Conservation (phyloP, 2,113 vertebrate genomes). For the Osmerus eperlanus region DNA sequence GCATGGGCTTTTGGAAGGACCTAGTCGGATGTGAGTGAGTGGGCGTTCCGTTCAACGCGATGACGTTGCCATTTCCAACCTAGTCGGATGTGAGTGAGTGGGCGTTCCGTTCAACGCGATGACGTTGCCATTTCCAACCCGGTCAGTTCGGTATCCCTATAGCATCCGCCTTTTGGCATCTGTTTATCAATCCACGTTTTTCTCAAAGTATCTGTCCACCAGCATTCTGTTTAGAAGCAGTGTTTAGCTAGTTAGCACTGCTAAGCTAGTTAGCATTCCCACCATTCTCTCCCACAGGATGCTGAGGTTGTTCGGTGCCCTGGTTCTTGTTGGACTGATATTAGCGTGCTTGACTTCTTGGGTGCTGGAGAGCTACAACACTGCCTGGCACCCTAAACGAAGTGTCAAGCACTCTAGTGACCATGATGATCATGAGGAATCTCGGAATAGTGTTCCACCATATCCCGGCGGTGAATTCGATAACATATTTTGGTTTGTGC, state of each 20-base stretch:
- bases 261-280: conserved; percentile 27
- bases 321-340: conserved; percentile 72
- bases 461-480: conserved; percentile 66
- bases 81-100: no score
- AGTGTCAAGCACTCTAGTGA: conserved; percentile 40
- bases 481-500: conserved; percentile 83
- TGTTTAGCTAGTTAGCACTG: conserved; percentile 27
- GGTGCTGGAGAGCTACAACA: conserved; percentile 75
- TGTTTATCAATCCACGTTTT: no score
- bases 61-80: conserved; percentile 47
- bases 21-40: no score
- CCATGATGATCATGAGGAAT: conserved; percentile 22
- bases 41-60: conserved; percentile 4
- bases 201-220: conserved; percentile 15
- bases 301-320: conserved; percentile 63
- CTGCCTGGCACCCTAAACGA: conserved; percentile 62
- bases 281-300: conserved; percentile 59
- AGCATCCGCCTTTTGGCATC: conserved; percentile 8
- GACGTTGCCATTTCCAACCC: conserved; percentile 45
- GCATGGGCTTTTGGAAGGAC: conserved; percentile 26
- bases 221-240: conserved; percentile 28
- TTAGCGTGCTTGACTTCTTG: conserved; percentile 71
- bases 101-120: conserved; percentile 17
- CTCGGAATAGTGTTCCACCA: conserved; percentile 40
- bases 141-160: conserved; percentile 22